Conservation (phyloP, 2,888 invertebrate species). For the Andricus quercusramuli region DNA sequence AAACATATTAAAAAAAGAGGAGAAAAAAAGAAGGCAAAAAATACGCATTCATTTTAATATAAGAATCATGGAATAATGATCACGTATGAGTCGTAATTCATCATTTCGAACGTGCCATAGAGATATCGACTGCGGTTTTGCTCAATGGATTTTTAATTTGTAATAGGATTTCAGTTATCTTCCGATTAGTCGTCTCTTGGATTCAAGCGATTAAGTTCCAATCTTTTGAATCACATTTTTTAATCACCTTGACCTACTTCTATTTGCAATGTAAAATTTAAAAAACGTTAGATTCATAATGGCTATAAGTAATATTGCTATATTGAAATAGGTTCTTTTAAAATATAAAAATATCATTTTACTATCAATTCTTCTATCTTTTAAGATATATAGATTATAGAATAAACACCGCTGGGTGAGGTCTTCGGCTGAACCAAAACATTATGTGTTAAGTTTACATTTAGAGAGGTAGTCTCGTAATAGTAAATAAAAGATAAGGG, state of each 20-base stretch:
- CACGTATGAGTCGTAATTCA: neutral
- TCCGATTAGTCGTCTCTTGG: conserved; percentile 27
- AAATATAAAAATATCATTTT: neutral
- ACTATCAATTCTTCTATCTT: neutral
- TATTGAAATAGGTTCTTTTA: neutral
- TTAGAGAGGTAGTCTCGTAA: conserved; percentile 13
- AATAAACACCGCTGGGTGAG: neutral
- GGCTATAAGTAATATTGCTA: no score
- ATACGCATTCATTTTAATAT: neutral
- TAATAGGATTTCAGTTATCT: conserved; percentile 31
- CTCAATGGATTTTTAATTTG: conserved; percentile 20
- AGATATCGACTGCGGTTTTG: neutral
- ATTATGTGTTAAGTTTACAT: neutral
- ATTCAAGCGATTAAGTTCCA: conserved; percentile 23
- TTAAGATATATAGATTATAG: neutral
- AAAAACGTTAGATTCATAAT: no score
- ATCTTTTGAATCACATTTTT: conserved; percentile 2
- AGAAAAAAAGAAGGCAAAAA: no score
- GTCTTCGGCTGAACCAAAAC: neutral
- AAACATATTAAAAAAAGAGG: no score
- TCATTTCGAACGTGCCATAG: neutral
- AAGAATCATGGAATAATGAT: conserved; percentile 9
- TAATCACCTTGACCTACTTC: no score
- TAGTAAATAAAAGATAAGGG: conserved; percentile 16
- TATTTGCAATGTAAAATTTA: no score